Base-by-base conservation (phyloP, 2,113 vertebrate species). In the Labeo rohita region DNA sequence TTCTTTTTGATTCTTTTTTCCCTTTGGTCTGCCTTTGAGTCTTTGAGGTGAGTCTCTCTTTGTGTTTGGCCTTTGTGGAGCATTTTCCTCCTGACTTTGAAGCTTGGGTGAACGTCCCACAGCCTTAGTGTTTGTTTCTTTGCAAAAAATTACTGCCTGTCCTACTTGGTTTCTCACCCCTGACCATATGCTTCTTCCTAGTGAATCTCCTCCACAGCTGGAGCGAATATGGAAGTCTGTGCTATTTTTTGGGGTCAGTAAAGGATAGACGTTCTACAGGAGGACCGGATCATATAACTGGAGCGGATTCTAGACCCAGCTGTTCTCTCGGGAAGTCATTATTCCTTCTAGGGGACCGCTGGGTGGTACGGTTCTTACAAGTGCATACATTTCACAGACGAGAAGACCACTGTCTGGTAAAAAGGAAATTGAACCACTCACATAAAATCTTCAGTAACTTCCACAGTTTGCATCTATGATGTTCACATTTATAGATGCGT, bases 161-260 rank as follows among this genome's bases (percentile, higher is more conserved):
- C 87, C 85, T 88, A 87, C 78, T 88, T 90, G 83, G 83, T 90
- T 89, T 84, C 85, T 89, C 87, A 88, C 80, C 88, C 88, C 73
- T 89, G 84, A 87, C 83, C 80, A 82, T 43, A 74, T 70, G 54
- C 59, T 66, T 52, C 82, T 85, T 90, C 18, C 52, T 45, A 61
- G 39, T 39, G 74, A 45, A 84, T 74, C 43, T 88, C 18, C 52
- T 61, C 86, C 15, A 68, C 78, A 77, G 83, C 85, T 89, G 77
- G 68, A 84, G 59, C 6, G 13, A 52, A 76, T 76, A 81, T 87
- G 77, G 61, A 85, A 63, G 80, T 70, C 23, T 87, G 82, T 52
- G 70, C 82, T 83, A 47, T 13, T 89, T 89, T 80, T 84, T 12
- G 74, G 84, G 82, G 85, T 87, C 78, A 87, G 68, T 43, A 85